phyloP scores from a whole-genome alignment of 2,888 invertebrate species.

The Elaeidobius kamerunicus region DNA sequence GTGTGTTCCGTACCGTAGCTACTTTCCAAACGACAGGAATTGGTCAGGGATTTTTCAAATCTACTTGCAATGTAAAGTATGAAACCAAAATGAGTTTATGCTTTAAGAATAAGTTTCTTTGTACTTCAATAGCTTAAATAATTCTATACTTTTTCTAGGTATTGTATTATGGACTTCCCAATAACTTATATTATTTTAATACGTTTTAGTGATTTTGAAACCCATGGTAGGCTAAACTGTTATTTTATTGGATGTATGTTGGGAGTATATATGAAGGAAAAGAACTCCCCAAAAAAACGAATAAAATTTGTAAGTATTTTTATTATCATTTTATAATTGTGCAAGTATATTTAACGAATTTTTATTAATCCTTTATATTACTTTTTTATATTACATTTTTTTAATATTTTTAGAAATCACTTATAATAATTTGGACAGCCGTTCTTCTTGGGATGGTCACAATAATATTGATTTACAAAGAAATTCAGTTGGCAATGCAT shows the following conservation, averaged over 20 bases:
- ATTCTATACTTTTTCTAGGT: too few species aligned
- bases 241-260: constrained; percentile 32
- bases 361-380: too few species aligned
- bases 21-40: too few species aligned
- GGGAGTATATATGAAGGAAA: constrained; percentile 31
- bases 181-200: background rate
- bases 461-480: background rate
- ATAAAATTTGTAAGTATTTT: constrained; percentile 13
- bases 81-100: too few species aligned
- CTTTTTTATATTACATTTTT: background rate
- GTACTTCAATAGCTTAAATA: too few species aligned
- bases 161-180: too few species aligned
- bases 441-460: constrained; percentile 1
- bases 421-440: constrained; percentile 9
- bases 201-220: constrained; percentile 24
- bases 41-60: too few species aligned
- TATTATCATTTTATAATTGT: too few species aligned
- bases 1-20: too few species aligned
- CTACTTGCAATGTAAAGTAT: too few species aligned
- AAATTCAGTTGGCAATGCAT: constrained; percentile 1
- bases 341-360: too few species aligned
- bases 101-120: too few species aligned
- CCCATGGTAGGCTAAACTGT: constrained; percentile 30
- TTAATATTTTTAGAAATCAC: constrained; percentile 11
- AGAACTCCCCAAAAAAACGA: constrained; percentile 11